Conservation (phyloP, 2,113 vertebrate species). For the Pachyramphus minor region DNA sequence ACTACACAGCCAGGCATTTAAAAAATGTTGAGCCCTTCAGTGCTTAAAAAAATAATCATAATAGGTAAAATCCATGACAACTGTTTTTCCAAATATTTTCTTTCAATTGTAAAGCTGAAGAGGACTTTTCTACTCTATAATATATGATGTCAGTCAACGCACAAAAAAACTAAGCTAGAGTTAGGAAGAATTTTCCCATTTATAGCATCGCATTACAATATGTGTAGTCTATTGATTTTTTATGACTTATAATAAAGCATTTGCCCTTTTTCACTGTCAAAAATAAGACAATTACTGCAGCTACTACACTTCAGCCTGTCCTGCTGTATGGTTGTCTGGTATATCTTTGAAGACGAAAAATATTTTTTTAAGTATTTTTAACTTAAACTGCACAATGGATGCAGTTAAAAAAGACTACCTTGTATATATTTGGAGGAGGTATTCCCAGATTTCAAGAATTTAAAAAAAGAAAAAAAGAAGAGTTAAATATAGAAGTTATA, state of each 20-base stretch:
- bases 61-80: not conserved
- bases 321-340: not conserved
- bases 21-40: not conserved
- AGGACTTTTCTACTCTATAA: not conserved
- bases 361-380: not conserved
- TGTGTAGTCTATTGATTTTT: not conserved
- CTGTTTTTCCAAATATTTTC: not conserved
- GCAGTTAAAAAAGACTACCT: not conserved
- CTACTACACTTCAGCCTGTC: not conserved
- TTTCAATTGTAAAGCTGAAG: not conserved
- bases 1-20: not conserved
- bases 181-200: not conserved
- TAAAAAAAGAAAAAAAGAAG: not conserved
- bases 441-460: not conserved
- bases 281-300: not conserved
- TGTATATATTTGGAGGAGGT: not conserved
- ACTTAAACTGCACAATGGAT: not conserved
- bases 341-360: not conserved
- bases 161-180: not conserved
- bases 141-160: not conserved
- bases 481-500: not conserved
- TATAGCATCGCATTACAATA: not conserved
- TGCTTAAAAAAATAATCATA: not conserved
- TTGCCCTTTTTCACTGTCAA: conserved; percentile 22
- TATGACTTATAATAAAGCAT: not conserved